These are phyloP conservation scores for Dasypogon diadema DNA, from an alignment of 2,888 invertebrate species.

Conservation along the genomic window DNA sequence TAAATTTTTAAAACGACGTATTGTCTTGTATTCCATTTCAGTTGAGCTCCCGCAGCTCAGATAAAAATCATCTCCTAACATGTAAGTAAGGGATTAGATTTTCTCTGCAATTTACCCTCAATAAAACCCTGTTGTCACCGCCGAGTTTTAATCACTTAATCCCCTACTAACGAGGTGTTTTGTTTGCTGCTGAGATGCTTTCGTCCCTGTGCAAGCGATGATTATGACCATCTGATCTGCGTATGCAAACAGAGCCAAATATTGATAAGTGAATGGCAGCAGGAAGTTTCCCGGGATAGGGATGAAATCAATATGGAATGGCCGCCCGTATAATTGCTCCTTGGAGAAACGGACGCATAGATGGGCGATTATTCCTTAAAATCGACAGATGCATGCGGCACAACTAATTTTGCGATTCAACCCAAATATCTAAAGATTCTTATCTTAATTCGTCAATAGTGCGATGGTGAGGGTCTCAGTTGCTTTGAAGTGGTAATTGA, in stretches of 20 bases:
- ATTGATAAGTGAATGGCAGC: slow-evolving; percentile 45
- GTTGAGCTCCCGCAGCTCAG: neutral
- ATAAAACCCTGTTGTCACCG: slow-evolving; percentile 50
- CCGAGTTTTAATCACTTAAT: slow-evolving; percentile 54
- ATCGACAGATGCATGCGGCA: slow-evolving; percentile 51
- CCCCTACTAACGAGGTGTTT: slow-evolving; percentile 56
- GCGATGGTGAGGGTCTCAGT: slow-evolving; percentile 11
- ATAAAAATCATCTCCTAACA: slow-evolving; percentile 24
- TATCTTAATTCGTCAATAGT: slow-evolving; percentile 50
- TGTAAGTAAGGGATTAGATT: slow-evolving; percentile 23
- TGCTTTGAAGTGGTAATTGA: slow-evolving; percentile 43
- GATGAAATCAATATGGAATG: slow-evolving; percentile 47
- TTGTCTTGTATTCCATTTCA: too few relatives aligned
- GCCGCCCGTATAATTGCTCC: slow-evolving; percentile 53
- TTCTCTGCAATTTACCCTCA: slow-evolving; percentile 11
- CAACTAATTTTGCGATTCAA: slow-evolving; percentile 53
- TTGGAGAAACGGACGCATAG: slow-evolving; percentile 44
- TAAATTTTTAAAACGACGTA: too few relatives aligned
- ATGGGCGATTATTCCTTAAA: slow-evolving; percentile 39
- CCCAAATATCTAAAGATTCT: slow-evolving; percentile 39
- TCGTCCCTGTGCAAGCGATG: slow-evolving; percentile 2
- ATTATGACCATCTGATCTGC: slow-evolving; percentile 1
- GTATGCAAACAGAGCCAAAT: slow-evolving; percentile 54
- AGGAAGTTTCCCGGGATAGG: slow-evolving; percentile 20
- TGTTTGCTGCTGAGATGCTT: slow-evolving; percentile 26